Base-by-base conservation (phyloP, 2,113 vertebrate species). In the Cheilinus undulatus region DNA sequence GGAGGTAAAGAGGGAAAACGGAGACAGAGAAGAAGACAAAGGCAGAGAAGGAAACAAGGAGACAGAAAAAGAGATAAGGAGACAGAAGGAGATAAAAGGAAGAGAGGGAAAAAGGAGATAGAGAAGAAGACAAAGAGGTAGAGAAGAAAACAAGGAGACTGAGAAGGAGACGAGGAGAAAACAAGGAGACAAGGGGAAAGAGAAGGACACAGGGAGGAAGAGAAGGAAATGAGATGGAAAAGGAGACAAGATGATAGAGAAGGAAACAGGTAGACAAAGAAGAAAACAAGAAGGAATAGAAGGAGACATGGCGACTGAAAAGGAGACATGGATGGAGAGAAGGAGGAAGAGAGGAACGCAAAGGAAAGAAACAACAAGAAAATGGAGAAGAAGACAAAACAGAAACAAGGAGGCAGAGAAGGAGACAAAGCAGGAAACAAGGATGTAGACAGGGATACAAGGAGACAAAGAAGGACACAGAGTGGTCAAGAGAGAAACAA, bases 91-190 rank as follows among this genome's bases (percentile, higher is more conserved):
- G 5, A 8, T 40, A 17, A 10, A 23, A 20, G n/a, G 86, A n/a
- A n/a, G n/a, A n/a, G n/a, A 87, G 88, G 57, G 22, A n/a, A n/a
- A 1, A 17, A 10, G 10, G 15, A 20, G 17, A 4, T 7, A 20
- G 15, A 19, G 23, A 2, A 53, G 19, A 8, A 42, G 3, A 12
- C 0, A 10, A 19, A 24, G 6, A 26, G 23, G 30, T 5, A 1
- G 1, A 13, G 57, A 17, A 26, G 7, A 3, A 32, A 17, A 24
- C 1, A 49, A 15, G 20, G 11, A 36, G 17, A 19, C 5, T 7
- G 17, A 27, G 32, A 3, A 51, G 30, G 15, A 24, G 3, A 14
- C 1, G 3, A 42, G 32, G 22, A 64, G 13, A 3, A 1, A 10
- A n/a, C n/a, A 3, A 51, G 30, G 15, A 24, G 3, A 14, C 1